Percentiles rank a stretch among this genome's conserved stretches.
Evolutionary conservation across 2,113 vertebrate species (phyloP).

Genomic region (Neogale vison): DNA sequence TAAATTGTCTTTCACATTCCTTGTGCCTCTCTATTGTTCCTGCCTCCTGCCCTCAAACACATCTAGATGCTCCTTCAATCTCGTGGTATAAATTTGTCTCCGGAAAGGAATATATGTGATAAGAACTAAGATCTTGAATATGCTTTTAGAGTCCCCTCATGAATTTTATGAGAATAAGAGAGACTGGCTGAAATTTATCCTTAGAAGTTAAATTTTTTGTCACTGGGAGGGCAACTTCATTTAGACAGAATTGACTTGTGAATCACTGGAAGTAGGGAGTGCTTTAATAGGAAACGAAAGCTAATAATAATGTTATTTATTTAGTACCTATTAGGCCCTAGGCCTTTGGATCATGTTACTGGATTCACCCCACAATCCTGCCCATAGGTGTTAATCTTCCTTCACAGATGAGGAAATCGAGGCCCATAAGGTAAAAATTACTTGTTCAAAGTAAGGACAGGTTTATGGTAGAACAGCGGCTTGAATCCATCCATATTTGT

Average conservation of each 20-base stretch:
- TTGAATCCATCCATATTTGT: background rate
- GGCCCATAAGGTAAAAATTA: background rate
- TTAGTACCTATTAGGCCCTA: background rate
- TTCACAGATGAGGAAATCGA: background rate
- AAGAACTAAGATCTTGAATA: background rate
- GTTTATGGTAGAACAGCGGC: background rate
- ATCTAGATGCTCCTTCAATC: constrained; percentile 58
- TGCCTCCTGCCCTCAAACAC: background rate
- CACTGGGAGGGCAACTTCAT: background rate
- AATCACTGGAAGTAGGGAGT: background rate
- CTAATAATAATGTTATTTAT: background rate
- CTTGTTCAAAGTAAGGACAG: background rate
- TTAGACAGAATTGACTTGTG: background rate
- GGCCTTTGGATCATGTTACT: background rate
- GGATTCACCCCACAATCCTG: background rate
- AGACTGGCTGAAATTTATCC: background rate
- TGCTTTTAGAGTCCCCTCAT: background rate
- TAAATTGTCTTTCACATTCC: constrained; percentile 64
- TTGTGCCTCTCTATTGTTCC: background rate
- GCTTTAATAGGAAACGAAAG: background rate
- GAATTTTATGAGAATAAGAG: background rate
- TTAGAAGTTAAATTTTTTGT: background rate
- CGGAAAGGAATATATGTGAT: constrained; percentile 58
- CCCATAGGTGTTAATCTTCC: background rate
- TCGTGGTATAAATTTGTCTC: constrained; percentile 60